phyloP scores from a whole-genome alignment of 53 echinoderm and acorn worm species.

The Echinometra lucunter region DNA sequence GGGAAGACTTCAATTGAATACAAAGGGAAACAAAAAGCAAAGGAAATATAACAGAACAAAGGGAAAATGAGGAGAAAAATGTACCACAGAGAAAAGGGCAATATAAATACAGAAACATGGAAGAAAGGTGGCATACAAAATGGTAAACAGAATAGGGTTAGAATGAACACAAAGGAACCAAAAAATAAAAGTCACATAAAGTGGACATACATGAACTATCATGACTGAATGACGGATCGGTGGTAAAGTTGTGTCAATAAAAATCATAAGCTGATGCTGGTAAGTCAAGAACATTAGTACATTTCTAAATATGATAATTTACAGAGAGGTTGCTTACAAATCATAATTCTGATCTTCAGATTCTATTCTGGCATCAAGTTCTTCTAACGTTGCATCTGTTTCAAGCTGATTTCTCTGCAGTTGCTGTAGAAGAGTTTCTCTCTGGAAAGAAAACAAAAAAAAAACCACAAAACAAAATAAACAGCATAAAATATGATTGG shows the following conservation, averaged over 20 bases:
- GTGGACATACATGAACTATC: not conserved
- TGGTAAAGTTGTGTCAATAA: too few relatives aligned
- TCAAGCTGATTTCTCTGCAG: constrained; percentile 90
- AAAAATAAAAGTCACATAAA: not conserved
- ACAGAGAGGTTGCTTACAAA: constrained; percentile 76
- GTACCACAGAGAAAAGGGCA: not conserved
- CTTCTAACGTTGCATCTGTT: constrained; percentile 83
- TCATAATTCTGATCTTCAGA: constrained; percentile 95
- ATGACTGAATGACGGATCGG: not conserved
- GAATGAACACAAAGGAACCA: not conserved
- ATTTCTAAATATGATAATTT: too few relatives aligned
- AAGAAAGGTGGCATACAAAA: not conserved
- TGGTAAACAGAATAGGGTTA: not conserved
- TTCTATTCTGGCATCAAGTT: constrained; percentile 86
- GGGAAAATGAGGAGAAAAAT: not conserved
- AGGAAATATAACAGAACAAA: not conserved
- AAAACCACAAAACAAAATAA: too few relatives aligned
- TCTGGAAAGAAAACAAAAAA: constrained; percentile 65
- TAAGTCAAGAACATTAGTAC: too few relatives aligned
- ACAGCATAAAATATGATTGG: too few relatives aligned
- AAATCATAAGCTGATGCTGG: not conserved
- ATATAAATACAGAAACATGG: not conserved
- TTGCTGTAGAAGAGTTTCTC: constrained; percentile 92
- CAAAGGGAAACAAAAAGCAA: not conserved
- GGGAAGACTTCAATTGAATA: constrained; percentile 38